Conservation (phyloP, 2,113 vertebrate species). For the Tor tambroides region DNA sequence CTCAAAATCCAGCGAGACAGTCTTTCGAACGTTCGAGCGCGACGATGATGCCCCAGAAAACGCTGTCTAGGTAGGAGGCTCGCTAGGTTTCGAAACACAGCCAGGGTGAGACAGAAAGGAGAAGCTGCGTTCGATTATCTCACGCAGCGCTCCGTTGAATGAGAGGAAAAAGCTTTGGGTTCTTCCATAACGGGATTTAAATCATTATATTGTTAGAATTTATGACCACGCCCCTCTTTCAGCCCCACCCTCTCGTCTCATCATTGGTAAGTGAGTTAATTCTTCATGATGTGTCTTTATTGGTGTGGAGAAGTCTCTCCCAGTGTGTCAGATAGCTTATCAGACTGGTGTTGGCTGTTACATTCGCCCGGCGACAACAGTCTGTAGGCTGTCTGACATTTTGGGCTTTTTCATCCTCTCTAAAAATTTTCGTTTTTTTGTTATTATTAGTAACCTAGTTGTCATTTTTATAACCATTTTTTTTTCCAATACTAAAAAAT, state of each 20-base stretch:
- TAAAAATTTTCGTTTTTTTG: background rate
- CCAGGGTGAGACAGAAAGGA: background rate
- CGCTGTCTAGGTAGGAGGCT: background rate
- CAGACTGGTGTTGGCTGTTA: constrained; percentile 99
- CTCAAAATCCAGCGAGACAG: constrained; percentile 13
- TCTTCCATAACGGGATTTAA: constrained; percentile 37
- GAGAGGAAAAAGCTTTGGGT: background rate
- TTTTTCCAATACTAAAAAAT: background rate
- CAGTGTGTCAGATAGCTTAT: constrained; percentile 99
- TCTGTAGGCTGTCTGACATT: constrained; percentile 99
- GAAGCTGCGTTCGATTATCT: constrained; percentile 24
- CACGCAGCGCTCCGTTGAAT: constrained; percentile 22
- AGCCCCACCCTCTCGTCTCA: background rate
- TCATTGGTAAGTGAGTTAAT: constrained; percentile 49
- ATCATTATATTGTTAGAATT: constrained; percentile 35
- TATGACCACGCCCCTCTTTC: constrained; percentile 16
- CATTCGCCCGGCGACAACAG: constrained; percentile 99
- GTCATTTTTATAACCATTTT: background rate
- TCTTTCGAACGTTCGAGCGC: background rate
- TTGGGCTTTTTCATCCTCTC: constrained; percentile 94
- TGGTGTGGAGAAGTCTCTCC: constrained; percentile 75
- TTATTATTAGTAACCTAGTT: background rate
- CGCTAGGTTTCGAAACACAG: background rate
- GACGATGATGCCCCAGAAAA: background rate
- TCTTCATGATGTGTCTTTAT: constrained; percentile 44